These are phyloP conservation scores for Aphaenogaster ashmeadi DNA, from an alignment of 1,140 invertebrate genomes.

Conservation along the genomic window DNA sequence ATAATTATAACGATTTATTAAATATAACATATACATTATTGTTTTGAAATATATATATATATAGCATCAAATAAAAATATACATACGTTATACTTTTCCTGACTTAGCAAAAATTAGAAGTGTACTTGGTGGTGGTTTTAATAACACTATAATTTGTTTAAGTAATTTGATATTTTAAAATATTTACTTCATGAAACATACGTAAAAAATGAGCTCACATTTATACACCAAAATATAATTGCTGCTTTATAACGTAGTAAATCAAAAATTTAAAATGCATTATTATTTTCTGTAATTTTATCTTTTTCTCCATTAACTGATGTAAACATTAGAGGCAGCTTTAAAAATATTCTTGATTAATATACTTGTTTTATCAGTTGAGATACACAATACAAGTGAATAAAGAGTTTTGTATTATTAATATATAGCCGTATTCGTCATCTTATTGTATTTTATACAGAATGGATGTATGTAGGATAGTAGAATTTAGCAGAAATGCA, in stretches of 20 bases:
- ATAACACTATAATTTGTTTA: constrained; percentile 27
- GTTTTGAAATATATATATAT: constrained; percentile 10
- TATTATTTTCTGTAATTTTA: constrained; percentile 15
- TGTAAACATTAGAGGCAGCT: constrained; percentile 38
- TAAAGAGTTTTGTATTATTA: constrained; percentile 39
- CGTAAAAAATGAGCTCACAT: constrained; percentile 9
- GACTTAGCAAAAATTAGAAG: constrained; percentile 29
- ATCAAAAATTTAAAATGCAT: not conserved
- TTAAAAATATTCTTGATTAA: constrained; percentile 33
- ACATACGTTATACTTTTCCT: constrained; percentile 22
- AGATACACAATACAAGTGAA: constrained; percentile 10
- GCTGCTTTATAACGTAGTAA: not conserved
- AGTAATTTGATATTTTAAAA: not conserved
- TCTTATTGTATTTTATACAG: constrained; percentile 40
- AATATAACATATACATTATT: constrained; percentile 17
- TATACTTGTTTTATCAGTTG: constrained; percentile 23
- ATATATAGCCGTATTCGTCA: constrained; percentile 22
- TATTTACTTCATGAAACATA: constrained; percentile 28
- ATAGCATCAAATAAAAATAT: not conserved
- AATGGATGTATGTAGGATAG: constrained; percentile 19
- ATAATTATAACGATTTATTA: constrained; percentile 30
- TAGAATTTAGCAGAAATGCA: constrained; percentile 18
- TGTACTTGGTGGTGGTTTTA: constrained; percentile 58
- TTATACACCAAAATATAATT: constrained; percentile 44
- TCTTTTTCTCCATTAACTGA: not conserved